Evolutionary conservation across 2,113 vertebrate species (phyloP).

Genomic region (Oncorhynchus tshawytscha): DNA sequence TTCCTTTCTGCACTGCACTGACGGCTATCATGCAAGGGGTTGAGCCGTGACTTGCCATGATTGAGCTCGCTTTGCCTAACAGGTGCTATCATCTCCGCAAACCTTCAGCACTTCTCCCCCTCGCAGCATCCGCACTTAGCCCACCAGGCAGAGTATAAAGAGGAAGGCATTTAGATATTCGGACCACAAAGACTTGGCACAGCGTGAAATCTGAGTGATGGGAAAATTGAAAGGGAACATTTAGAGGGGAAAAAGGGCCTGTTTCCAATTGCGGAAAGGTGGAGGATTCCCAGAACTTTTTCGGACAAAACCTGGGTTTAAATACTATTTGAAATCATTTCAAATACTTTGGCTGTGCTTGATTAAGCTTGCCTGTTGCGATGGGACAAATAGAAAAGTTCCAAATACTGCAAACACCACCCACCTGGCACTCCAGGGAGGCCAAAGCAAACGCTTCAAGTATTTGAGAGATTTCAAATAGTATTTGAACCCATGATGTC

Average conservation of each 20-base stretch:
- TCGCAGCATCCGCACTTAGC: conserved; percentile 9
- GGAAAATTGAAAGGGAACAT: conserved; percentile 25
- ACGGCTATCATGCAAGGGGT: conserved; percentile 20
- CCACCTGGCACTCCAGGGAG: too few relatives aligned
- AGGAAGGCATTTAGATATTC: conserved; percentile 20
- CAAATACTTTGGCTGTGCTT: too few relatives aligned
- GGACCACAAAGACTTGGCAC: conserved; percentile 41
- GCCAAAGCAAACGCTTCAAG: too few relatives aligned
- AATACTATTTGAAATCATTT: too few relatives aligned
- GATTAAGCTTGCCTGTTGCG: too few relatives aligned
- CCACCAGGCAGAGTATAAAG: not conserved
- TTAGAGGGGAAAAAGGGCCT: conserved; percentile 21
- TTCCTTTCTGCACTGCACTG: not conserved
- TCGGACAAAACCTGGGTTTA: conserved; percentile 14
- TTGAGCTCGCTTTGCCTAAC: conserved; percentile 57
- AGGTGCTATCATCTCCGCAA: conserved; percentile 54
- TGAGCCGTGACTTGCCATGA: conserved; percentile 54
- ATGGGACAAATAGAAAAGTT: too few relatives aligned
- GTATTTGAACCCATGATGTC: too few relatives aligned
- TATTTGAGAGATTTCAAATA: too few relatives aligned
- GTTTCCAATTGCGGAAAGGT: not conserved
- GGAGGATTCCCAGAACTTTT: conserved; percentile 4
- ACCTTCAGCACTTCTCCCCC: conserved; percentile 10
- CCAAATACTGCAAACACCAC: too few relatives aligned
- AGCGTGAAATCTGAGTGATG: conserved; percentile 41